These are phyloP conservation scores for Pristionchus pacificus DNA, from an alignment of 1,140 invertebrate genomes.

Conservation along the genomic window DNA sequence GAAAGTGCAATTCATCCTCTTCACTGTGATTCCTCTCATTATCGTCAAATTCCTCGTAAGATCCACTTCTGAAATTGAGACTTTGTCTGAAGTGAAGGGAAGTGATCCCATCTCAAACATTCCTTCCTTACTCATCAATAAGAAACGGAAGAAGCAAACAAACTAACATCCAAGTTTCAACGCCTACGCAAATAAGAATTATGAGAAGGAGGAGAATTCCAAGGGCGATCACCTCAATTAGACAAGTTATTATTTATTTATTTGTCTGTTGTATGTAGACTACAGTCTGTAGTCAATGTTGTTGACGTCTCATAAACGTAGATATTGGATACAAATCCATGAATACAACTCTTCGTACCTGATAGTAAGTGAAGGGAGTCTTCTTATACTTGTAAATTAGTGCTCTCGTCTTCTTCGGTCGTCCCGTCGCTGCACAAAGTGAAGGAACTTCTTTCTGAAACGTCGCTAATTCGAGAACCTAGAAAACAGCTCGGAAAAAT, in stretches of 20 bases:
- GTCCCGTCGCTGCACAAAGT: no score
- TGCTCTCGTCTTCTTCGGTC: no score
- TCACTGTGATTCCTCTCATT: not conserved
- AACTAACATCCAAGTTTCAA: slow-evolving; percentile 17
- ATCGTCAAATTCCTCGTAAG: slow-evolving; percentile 1
- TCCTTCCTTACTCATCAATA: not conserved
- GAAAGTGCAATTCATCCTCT: slow-evolving; percentile 8
- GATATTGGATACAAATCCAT: not conserved
- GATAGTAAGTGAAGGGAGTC: slow-evolving; percentile 6
- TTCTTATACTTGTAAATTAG: slow-evolving; percentile 3
- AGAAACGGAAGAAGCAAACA: no score
- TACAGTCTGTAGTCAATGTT: not conserved
- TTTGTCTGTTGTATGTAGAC: not conserved
- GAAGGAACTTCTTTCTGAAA: no score
- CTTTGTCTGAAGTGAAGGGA: not conserved
- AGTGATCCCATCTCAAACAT: not conserved
- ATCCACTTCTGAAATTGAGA: not conserved
- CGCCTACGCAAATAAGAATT: slow-evolving; percentile 11
- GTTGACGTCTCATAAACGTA: not conserved
- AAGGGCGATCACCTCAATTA: slow-evolving; percentile 10
- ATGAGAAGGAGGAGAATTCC: slow-evolving; percentile 8
- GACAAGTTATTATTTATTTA: not conserved
- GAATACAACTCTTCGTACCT: slow-evolving; percentile 2
- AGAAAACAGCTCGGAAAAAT: no score
- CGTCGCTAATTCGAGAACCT: no score